Base-by-base conservation (phyloP, 2,797 vertebrate species). In the Malurus splendens region DNA sequence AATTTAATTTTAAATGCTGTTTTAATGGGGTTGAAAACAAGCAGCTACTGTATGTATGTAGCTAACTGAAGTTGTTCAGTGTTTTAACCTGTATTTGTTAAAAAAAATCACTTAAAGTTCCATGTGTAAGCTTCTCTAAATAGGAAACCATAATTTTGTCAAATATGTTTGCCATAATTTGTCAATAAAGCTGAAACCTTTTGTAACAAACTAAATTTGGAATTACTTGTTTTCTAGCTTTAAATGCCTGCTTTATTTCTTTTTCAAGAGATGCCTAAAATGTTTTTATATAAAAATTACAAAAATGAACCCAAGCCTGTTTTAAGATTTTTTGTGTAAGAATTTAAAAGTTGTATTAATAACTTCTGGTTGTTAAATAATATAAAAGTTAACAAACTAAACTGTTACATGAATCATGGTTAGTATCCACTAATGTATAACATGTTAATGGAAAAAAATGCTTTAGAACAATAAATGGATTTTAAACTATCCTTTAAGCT, bases 41-140 rank as follows among this genome's bases (percentile, higher is more conserved):
- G 97, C 95, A 97, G 98, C 98, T 98, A 98, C 97, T 97, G 96
- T 97, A 98, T 99, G 98, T 99, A 98, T 98, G 98, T 98, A 98
- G 98, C 98, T 98, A 98, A 97, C 98, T 98, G 97, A 98, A 97
- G 98, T 98, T 99, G 98, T 99, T 98, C 97, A 98, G 98, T 99
- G 98, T 99, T 98, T 98, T 99, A 98, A 98, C 97, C 97, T 99
- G 99, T 99, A 98, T 99, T 98, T 99, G 99, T 99, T 99, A 95
- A 97, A 98, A 98, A 98, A 98, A 98, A 95, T 96, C 97, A 98
- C 98, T 98, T 98, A 99, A 98, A 98, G 97, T 97, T 96, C 97
- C 96, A 97, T 99, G 98, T 99, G 98, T 98, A 98, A 98, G 98
- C 97, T 98, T 99, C 97, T 98, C 98, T 99, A 99, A 99, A 99